phyloP scores from a whole-genome alignment of 2,888 invertebrate species.

The Lasioglossum calceatum region DNA sequence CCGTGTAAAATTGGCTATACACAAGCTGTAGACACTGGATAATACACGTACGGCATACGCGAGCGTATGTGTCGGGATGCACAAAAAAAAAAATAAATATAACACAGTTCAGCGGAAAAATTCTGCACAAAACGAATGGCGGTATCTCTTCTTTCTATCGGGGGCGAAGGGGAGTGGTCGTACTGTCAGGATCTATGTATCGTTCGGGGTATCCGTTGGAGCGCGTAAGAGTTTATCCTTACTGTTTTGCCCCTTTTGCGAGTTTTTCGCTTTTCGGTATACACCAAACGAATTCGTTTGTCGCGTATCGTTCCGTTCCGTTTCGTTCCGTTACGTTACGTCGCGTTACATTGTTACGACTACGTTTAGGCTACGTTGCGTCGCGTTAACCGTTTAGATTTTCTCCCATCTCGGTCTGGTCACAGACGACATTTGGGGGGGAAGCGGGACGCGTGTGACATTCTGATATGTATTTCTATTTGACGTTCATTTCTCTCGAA shows the following conservation, averaged over 20 bases:
- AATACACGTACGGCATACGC: conserved; percentile 10
- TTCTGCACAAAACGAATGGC: conserved; percentile 68
- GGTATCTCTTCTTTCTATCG: conserved; percentile 65
- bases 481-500: conserved; percentile 18
- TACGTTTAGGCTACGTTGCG: conserved; percentile 42
- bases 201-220: conserved; percentile 53
- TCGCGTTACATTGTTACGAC: background rate
- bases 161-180: conserved; percentile 62
- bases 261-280: conserved; percentile 44
- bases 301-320: background rate
- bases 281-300: conserved; percentile 16
- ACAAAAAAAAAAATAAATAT: conserved; percentile 43
- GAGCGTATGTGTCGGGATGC: conserved; percentile 57
- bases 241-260: conserved; percentile 39
- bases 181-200: conserved; percentile 60
- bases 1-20: conserved; percentile 49
- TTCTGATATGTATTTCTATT: background rate
- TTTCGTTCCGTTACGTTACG: background rate
- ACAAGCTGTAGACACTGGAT: conserved; percentile 27
- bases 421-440: conserved; percentile 11
- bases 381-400: background rate
- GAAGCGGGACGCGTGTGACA: background rate
- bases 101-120: conserved; percentile 50
- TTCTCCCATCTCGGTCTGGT: background rate
- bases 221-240: conserved; percentile 47